phyloP scores from a whole-genome alignment of 2,797 vertebrate species.

The Stomatorhinus walkeri region DNA sequence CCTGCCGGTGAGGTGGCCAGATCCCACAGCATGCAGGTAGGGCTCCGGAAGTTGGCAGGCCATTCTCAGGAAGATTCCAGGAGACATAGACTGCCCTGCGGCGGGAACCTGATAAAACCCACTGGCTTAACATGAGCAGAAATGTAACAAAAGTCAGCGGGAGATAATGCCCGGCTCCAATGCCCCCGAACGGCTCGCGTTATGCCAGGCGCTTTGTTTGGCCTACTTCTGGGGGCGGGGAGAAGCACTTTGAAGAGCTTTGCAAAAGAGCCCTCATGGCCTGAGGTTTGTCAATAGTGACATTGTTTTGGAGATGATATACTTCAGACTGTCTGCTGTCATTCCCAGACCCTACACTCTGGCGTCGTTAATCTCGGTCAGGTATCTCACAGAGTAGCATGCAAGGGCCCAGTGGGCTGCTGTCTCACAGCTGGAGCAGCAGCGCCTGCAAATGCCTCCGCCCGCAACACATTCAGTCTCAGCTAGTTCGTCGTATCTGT shows the following conservation, averaged over 20 bases:
- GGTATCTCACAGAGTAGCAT: slow-evolving; percentile 62
- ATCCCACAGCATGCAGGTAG: not conserved
- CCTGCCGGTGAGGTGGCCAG: not conserved
- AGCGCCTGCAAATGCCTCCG: not conserved
- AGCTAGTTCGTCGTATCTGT: not conserved
- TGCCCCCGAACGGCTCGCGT: not conserved
- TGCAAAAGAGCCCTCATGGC: slow-evolving; percentile 61
- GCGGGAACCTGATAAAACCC: not conserved
- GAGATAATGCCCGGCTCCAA: slow-evolving; percentile 7
- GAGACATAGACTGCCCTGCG: not conserved
- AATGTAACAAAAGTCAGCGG: not conserved
- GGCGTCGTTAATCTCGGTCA: slow-evolving; percentile 65
- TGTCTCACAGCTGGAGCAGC: not conserved
- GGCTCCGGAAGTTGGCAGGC: not conserved
- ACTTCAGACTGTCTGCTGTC: slow-evolving; percentile 52
- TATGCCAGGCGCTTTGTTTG: not conserved
- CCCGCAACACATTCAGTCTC: not conserved
- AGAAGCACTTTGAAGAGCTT: slow-evolving; percentile 60
- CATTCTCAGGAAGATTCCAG: not conserved
- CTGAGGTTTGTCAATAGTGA: slow-evolving; percentile 54
- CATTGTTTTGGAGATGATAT: slow-evolving; percentile 65
- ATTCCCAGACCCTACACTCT: slow-evolving; percentile 55
- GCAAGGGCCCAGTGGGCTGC: slow-evolving; percentile 37
- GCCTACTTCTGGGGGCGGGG: slow-evolving; percentile 27
- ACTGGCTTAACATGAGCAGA: slow-evolving; percentile 24